Evolutionary conservation across 2,113 vertebrate genomes (phyloP).

Genomic region (Myiopsitta monachus): DNA sequence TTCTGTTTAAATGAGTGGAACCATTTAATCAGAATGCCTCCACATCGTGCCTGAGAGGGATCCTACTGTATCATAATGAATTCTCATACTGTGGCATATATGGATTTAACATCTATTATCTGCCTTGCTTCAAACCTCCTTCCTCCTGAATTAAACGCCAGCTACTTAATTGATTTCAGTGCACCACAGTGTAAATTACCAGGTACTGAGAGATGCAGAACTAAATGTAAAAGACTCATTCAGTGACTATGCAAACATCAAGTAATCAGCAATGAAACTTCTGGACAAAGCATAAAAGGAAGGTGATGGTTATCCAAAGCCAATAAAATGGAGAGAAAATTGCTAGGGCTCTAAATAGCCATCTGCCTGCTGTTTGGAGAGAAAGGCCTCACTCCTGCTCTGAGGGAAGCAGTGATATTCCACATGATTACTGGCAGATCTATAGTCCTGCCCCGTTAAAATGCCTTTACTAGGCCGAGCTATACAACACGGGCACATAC

Average conservation of each 20-base stretch:
- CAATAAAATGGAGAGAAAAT: constrained; percentile 35
- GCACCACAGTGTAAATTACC: constrained; percentile 42
- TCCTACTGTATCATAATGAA: constrained; percentile 33
- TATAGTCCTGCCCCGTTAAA: neutral
- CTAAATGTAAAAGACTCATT: constrained; percentile 22
- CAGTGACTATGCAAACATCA: neutral
- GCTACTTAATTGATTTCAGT: constrained; percentile 50
- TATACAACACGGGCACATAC: neutral
- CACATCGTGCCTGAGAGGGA: neutral
- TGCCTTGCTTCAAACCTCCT: neutral
- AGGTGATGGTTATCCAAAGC: constrained; percentile 36
- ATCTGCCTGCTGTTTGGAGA: constrained; percentile 27
- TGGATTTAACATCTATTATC: constrained; percentile 38
- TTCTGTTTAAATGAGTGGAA: constrained; percentile 6
- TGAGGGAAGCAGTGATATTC: neutral
- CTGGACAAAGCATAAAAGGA: constrained; percentile 40
- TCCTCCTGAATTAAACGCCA: constrained; percentile 6
- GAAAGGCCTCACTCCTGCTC: neutral
- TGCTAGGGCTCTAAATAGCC: constrained; percentile 30
- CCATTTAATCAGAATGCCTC: constrained; percentile 43
- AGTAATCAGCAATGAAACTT: constrained; percentile 24
- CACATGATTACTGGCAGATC: neutral
- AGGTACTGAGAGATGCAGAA: neutral
- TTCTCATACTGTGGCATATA: constrained; percentile 27
- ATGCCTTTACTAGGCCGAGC: neutral